Conservation (phyloP, 1,140 invertebrate genomes). For the Patella vulgata region DNA sequence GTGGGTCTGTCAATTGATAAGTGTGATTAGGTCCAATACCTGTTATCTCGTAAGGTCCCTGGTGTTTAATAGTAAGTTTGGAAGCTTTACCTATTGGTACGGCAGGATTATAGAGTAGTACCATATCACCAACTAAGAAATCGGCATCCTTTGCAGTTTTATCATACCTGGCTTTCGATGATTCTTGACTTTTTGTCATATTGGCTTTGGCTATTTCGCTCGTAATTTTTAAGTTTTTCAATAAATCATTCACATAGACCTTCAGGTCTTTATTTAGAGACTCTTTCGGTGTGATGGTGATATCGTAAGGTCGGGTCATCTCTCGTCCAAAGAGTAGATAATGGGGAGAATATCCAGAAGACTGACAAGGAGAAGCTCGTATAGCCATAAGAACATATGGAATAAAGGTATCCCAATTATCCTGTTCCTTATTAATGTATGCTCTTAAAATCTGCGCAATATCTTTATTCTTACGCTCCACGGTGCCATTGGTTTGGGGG, state of each 20-base stretch:
- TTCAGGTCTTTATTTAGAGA: too few relatives aligned
- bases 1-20: not conserved
- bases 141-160: not conserved
- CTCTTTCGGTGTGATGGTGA: too few relatives aligned
- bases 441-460: slow-evolving; percentile 10
- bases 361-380: slow-evolving; percentile 9
- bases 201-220: too few relatives aligned
- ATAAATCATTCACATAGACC: too few relatives aligned
- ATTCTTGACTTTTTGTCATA: not conserved
- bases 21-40: too few relatives aligned
- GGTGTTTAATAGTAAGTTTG: too few relatives aligned
- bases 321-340: too few relatives aligned
- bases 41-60: too few relatives aligned
- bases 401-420: not conserved
- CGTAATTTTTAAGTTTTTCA: too few relatives aligned
- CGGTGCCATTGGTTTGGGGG: slow-evolving; percentile 13
- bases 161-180: slow-evolving; percentile 2
- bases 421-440: slow-evolving; percentile 11
- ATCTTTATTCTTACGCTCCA: slow-evolving; percentile 8
- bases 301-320: too few relatives aligned
- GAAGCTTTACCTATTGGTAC: too few relatives aligned
- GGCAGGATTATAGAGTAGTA: slow-evolving; percentile 2
- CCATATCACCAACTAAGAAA: slow-evolving; percentile 8
- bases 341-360: too few relatives aligned
- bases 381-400: slow-evolving; percentile 14